Conservation (phyloP, 1,140 invertebrate species). For the Papilio helenus region DNA sequence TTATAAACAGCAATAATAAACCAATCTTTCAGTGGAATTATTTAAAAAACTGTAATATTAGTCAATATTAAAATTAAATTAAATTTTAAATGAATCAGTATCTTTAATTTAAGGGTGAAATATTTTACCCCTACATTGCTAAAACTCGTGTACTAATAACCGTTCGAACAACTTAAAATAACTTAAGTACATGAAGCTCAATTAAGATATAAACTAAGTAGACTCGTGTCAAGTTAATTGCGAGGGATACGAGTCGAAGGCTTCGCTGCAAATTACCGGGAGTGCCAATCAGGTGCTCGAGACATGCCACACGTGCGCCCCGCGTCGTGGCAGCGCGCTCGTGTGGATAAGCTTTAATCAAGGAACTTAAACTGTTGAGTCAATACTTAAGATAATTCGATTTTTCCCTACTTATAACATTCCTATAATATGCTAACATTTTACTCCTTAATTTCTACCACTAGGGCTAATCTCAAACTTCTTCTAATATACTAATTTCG, state of each 20-base stretch:
- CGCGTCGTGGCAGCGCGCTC: background rate
- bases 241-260: background rate
- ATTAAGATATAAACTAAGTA: constrained; percentile 14
- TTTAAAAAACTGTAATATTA: too few species aligned
- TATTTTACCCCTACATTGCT: background rate
- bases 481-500: too few species aligned
- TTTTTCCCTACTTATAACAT: too few species aligned
- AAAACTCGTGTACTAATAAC: background rate
- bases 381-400: background rate
- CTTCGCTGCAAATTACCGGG: constrained; percentile 1
- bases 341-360: constrained; percentile 11
- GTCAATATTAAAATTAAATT: too few species aligned
- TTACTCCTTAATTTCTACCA: too few species aligned
- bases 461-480: too few species aligned
- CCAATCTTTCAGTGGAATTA: too few species aligned
- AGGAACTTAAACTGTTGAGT: background rate
- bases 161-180: constrained; percentile 1
- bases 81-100: too few species aligned
- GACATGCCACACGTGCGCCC: background rate
- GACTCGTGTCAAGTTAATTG: constrained; percentile 15
- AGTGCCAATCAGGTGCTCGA: constrained; percentile 18
- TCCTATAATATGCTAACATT: too few species aligned
- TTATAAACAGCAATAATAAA: background rate
- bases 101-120: background rate
- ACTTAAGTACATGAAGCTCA: constrained; percentile 11